phyloP scores from a whole-genome alignment of 2,797 vertebrate species.

The Sebastes oblongus region DNA sequence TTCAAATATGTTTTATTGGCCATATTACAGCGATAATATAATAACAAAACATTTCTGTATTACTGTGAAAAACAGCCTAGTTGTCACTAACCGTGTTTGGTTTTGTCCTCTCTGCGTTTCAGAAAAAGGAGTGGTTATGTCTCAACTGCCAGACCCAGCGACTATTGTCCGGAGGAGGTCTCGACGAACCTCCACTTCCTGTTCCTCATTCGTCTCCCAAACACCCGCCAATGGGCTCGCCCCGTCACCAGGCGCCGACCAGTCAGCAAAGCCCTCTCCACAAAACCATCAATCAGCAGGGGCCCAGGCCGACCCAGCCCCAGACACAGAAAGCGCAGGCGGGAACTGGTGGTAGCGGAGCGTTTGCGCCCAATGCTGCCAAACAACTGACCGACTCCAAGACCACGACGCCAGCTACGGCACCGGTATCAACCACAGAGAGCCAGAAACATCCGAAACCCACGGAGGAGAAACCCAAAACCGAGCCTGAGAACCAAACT shows the following conservation, averaged over 20 bases:
- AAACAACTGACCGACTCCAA: constrained; percentile 82
- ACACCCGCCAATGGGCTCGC: constrained; percentile 84
- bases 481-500: constrained; percentile 65
- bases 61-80: neutral
- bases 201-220: constrained; percentile 86
- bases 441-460: constrained; percentile 67
- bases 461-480: constrained; percentile 64
- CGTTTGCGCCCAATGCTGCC: constrained; percentile 65
- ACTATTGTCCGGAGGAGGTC: constrained; percentile 89
- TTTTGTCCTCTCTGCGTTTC: constrained; percentile 58
- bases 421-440: constrained; percentile 52
- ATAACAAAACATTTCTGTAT: neutral
- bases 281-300: constrained; percentile 75
- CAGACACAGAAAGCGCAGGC: constrained; percentile 65
- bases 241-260: constrained; percentile 79
- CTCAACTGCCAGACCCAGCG: constrained; percentile 99
- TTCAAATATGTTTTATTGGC: neutral
- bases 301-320: constrained; percentile 55
- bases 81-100: neutral
- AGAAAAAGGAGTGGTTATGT: constrained; percentile 99
- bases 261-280: constrained; percentile 79
- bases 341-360: constrained; percentile 61
- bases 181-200: constrained; percentile 87
- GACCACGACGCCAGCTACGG: constrained; percentile 39
- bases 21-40: neutral